Evolutionary conservation across 1,140 invertebrate species (phyloP), one percentile per base, ranked within the genome.

Genomic region (Lutraria rhynchaena): DNA sequence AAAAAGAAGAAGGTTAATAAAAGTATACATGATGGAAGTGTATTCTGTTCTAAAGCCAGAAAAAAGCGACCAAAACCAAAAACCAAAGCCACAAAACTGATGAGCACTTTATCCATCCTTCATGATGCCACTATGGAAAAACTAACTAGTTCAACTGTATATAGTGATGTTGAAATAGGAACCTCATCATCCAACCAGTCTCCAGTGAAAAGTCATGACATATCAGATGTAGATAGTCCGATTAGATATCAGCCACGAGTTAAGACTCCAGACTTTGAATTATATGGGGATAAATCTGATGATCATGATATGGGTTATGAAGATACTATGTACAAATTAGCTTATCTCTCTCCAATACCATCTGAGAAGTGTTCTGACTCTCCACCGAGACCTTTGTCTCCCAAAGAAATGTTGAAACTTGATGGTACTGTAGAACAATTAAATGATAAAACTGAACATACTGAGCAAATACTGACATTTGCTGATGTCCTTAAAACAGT

Each of bases 121-220:
- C 90, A 91, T 84, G 86, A 90, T 86, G 90, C 90, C 3, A 91
- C 90, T 9, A 55, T 91, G 51, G 89, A 88, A 27, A 89, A 86
- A 77, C 77, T 91, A 11, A 87, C 82, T 24, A 85, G 86, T 19
- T 49, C 63, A 19, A 41, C 46, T 37, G 41, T 69, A 22, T 71
- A 44, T 29, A 70, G 57, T 69, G 82, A 74, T 15, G 19, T 37
- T 24, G 55, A 74, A 19, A 46, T 37, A 27, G 41, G 58, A n/a
- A 57, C 33, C 24, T 69, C 69, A 19, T 55, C 55, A 7, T 77
- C 63, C 4, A 76, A 69, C 35, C 61, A 67, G 17, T 83, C 69
- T 15, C 75, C 75, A n/a, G 4, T 71, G n/a, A 75, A 73, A 31
- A 77, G 41, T 41, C 49, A 61, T 35, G 75, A 77, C 27, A 49